Evolutionary conservation across 2,888 invertebrate genomes (phyloP).

Genomic region (Acanthopleura granulata): DNA sequence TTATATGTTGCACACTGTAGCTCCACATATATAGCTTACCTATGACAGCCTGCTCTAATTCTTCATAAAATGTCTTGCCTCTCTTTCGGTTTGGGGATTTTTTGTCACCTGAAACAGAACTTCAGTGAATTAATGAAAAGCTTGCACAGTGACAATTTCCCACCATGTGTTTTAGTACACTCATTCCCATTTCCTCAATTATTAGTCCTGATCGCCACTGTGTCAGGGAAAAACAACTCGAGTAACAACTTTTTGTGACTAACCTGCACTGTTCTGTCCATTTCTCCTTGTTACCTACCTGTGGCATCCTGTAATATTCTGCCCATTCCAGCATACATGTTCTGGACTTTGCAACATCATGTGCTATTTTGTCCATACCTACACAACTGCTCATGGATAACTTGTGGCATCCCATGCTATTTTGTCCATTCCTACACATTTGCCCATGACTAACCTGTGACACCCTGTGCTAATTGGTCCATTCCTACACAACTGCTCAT

Average conservation of each 20-base stretch:
- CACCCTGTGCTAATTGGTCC: constrained; percentile 40
- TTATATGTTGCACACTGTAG: too few relatives aligned
- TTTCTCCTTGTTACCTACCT: constrained; percentile 16
- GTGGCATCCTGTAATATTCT: too few relatives aligned
- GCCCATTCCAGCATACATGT: too few relatives aligned
- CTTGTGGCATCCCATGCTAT: too few relatives aligned
- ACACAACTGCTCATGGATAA: background rate
- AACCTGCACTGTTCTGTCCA: constrained; percentile 36
- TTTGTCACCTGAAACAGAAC: constrained; percentile 13
- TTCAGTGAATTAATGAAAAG: too few relatives aligned
- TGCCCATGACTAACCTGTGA: constrained; percentile 27
- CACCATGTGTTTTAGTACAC: too few relatives aligned
- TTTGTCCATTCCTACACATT: too few relatives aligned
- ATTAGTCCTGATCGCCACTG: too few relatives aligned
- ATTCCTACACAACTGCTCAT: constrained; percentile 32
- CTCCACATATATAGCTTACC: constrained; percentile 2
- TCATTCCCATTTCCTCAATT: too few relatives aligned
- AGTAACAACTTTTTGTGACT: background rate
- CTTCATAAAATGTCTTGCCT: constrained; percentile 12
- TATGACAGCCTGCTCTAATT: background rate
- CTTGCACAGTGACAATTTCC: too few relatives aligned
- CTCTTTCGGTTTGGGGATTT: constrained; percentile 10
- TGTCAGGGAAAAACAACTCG: too few relatives aligned
- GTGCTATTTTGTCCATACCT: constrained; percentile 48
- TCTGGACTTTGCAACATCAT: background rate